These are phyloP conservation scores for Drosophila paracracens DNA, from an alignment of 2,888 invertebrate species.

Conservation along the genomic window DNA sequence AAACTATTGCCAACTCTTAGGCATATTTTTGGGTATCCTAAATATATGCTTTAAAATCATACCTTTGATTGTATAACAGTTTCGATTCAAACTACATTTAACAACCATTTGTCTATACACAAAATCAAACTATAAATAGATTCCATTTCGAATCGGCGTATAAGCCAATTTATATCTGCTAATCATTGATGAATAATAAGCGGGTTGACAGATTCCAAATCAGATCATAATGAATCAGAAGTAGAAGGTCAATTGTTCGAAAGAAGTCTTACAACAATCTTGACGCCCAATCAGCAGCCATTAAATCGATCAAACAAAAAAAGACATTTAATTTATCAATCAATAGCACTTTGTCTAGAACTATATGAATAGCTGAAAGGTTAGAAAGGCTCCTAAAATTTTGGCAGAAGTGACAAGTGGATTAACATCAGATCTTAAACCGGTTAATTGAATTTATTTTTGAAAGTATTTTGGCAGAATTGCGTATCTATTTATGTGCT, in stretches of 20 bases:
- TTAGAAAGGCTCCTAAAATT: constrained; percentile 52
- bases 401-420: constrained; percentile 21
- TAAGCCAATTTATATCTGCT: not conserved
- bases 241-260: constrained; percentile 34
- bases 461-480: constrained; percentile 68
- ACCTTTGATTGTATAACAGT: constrained; percentile 21
- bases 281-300: constrained; percentile 30
- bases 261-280: constrained; percentile 46
- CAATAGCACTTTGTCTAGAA: constrained; percentile 53
- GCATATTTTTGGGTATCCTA: constrained; percentile 2
- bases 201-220: constrained; percentile 9
- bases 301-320: constrained; percentile 51
- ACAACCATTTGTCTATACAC: not conserved
- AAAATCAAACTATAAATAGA: not conserved
- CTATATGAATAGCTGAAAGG: constrained; percentile 11
- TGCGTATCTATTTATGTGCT: constrained; percentile 40
- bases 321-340: constrained; percentile 66
- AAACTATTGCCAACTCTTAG: constrained; percentile 19
- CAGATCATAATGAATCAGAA: constrained; percentile 26
- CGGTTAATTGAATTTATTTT: constrained; percentile 72
- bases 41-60: constrained; percentile 8
- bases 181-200: constrained; percentile 1
- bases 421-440: constrained; percentile 54
- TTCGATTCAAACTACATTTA: not conserved
- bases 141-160: not conserved